Percentiles rank a stretch among this genome's conserved stretches.
These are phyloP conservation scores for Leptinotarsa peninsularis DNA, from an alignment of 2,888 invertebrate genomes.

Conservation along the genomic window DNA sequence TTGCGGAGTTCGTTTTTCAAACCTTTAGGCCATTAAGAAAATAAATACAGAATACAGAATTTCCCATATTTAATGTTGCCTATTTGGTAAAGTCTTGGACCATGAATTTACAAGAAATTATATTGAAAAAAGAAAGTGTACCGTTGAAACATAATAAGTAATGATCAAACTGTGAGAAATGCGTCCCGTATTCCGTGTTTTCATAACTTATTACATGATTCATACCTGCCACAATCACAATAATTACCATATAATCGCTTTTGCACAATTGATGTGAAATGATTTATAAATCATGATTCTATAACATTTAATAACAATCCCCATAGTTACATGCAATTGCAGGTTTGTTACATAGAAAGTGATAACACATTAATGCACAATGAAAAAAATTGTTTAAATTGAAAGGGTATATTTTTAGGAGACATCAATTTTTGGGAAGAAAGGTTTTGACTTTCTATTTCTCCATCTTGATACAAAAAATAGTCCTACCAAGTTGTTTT, in stretches of 20 bases:
- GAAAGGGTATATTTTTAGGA: too few relatives aligned
- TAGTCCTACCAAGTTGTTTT: too few relatives aligned
- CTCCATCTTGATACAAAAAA: too few relatives aligned
- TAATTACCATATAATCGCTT: conserved; percentile 4
- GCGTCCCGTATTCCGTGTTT: background rate
- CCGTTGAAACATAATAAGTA: background rate
- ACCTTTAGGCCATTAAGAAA: too few relatives aligned
- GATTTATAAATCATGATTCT: background rate
- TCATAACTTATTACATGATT: background rate
- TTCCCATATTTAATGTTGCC: too few relatives aligned
- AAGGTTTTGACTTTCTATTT: too few relatives aligned
- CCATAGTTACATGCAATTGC: background rate
- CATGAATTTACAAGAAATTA: too few relatives aligned
- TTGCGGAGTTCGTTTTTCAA: too few relatives aligned
- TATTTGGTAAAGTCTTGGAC: too few relatives aligned
- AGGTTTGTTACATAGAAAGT: background rate
- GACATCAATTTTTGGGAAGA: too few relatives aligned
- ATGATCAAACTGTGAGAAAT: background rate
- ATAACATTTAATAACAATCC: conserved; percentile 6
- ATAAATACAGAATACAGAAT: too few relatives aligned
- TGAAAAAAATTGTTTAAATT: too few relatives aligned
- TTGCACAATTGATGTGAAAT: background rate
- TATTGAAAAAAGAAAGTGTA: background rate
- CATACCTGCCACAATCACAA: background rate
- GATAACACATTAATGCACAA: background rate